A percentile compares a stretch with the other conserved stretches of the same genome.
Evolutionary conservation across 2,888 invertebrate genomes (phyloP).

Genomic region (Standfussiana lucernea): DNA sequence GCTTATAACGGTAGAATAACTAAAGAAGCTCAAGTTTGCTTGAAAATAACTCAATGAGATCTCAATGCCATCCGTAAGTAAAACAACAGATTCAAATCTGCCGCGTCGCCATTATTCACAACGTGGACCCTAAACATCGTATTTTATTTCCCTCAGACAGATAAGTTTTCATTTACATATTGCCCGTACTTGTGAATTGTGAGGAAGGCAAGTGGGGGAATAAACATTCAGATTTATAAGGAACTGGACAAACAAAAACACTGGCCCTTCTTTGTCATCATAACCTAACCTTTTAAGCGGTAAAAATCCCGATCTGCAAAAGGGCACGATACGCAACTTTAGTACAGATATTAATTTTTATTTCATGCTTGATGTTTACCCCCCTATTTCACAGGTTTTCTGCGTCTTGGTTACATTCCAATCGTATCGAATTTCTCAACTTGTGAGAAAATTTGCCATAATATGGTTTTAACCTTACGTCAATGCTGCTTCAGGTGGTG

Average conservation of each 20-base stretch:
- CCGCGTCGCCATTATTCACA: constrained; percentile 38
- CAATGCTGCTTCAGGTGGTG: no score
- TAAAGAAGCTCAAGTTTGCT: constrained; percentile 5
- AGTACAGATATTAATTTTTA: background rate
- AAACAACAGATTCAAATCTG: constrained; percentile 39
- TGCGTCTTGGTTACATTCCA: background rate
- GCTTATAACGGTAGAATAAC: background rate
- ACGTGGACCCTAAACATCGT: constrained; percentile 20
- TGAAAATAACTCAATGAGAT: constrained; percentile 27
- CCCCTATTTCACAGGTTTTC: background rate
- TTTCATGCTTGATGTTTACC: no score
- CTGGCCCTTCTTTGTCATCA: background rate
- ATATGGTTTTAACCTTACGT: background rate
- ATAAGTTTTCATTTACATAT: constrained; percentile 51
- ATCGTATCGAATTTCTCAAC: background rate
- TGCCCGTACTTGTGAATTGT: constrained; percentile 12
- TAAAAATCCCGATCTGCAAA: no score
- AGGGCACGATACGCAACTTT: background rate
- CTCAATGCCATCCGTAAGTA: constrained; percentile 16
- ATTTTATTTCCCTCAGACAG: constrained; percentile 39
- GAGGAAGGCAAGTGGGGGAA: background rate
- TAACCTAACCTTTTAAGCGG: background rate
- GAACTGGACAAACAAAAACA: background rate
- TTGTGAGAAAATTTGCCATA: background rate
- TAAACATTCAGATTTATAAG: background rate